These are phyloP conservation scores for Circaetus cinerascens DNA, from an alignment of 2,113 vertebrate genomes.

Conservation along the genomic window DNA sequence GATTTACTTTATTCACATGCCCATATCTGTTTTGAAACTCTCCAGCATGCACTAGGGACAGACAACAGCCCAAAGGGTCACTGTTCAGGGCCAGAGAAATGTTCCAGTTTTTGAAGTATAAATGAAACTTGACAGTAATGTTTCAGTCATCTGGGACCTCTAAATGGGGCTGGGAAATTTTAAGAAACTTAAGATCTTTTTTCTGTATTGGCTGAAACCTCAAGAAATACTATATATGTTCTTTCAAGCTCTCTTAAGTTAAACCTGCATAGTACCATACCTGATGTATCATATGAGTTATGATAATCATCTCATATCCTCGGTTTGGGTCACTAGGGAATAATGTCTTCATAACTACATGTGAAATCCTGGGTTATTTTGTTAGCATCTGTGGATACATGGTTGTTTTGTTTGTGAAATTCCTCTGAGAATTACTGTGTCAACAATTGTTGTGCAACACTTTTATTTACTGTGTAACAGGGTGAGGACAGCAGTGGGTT, in stretches of 20 bases:
- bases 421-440: not conserved
- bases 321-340: not conserved
- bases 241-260: not conserved
- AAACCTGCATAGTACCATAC: not conserved
- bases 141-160: not conserved
- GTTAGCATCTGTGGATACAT: not conserved
- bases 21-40: not conserved
- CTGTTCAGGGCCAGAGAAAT: not conserved
- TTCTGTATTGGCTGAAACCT: not conserved
- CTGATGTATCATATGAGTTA: not conserved
- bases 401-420: not conserved
- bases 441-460: not conserved
- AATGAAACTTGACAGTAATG: not conserved
- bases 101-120: not conserved
- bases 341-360: not conserved
- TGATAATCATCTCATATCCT: not conserved
- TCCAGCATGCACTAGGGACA: not conserved
- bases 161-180: not conserved
- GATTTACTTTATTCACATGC: not conserved
- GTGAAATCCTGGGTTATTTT: not conserved
- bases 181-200: not conserved
- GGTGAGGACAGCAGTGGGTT: not conserved
- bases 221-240: not conserved
- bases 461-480: conserved; percentile 23
- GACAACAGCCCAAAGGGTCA: not conserved